phyloP scores from a whole-genome alignment of 2,797 vertebrate genomes.

The Etheostoma perlongum region DNA sequence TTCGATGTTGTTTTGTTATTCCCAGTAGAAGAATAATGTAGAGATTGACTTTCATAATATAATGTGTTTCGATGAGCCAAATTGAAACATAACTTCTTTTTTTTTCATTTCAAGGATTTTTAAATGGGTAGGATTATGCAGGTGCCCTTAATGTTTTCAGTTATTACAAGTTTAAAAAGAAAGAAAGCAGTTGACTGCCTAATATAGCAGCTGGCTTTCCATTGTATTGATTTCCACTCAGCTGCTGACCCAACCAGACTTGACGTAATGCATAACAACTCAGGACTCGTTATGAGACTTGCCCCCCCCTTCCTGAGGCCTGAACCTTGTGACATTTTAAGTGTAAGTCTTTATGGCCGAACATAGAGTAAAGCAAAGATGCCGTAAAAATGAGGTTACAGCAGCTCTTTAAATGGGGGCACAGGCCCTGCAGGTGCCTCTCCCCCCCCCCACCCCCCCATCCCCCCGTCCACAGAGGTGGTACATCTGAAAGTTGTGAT shows the following conservation, averaged over 20 bases:
- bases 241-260: neutral
- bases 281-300: neutral
- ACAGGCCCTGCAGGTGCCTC: neutral
- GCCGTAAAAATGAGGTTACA: conserved; percentile 23
- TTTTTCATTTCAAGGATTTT: conserved; percentile 29
- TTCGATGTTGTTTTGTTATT: neutral
- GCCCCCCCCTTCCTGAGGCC: conserved; percentile 14
- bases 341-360: conserved; percentile 10
- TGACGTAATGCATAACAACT: neutral
- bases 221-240: conserved; percentile 31
- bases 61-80: neutral
- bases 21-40: too few relatives aligned
- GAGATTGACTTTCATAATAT: too few relatives aligned
- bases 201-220: conserved; percentile 22
- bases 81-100: conserved; percentile 38
- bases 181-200: conserved; percentile 5
- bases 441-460: too few relatives aligned
- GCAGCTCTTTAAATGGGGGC: conserved; percentile 19
- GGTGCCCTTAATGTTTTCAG: conserved; percentile 36
- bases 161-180: neutral
- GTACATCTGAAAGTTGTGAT: conserved; percentile 1
- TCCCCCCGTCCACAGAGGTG: neutral
- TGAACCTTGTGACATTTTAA: conserved; percentile 29
- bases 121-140: conserved; percentile 15
- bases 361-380: conserved; percentile 14